Conservation (phyloP, 2,113 vertebrate species). For the Mustelus asterias region DNA sequence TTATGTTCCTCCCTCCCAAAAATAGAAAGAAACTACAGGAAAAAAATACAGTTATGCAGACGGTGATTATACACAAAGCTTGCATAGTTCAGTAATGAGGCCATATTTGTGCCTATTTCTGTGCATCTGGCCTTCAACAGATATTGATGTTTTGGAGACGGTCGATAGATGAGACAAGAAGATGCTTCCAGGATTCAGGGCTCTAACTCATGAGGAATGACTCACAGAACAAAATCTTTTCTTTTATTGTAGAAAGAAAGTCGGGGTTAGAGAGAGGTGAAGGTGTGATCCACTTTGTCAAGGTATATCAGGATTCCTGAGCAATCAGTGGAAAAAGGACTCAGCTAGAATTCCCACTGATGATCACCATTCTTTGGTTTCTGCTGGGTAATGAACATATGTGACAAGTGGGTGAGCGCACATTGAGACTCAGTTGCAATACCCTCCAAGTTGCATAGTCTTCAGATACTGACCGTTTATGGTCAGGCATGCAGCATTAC, state of each 20-base stretch:
- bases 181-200: neutral
- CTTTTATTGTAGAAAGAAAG: neutral
- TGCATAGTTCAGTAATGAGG: neutral
- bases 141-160: neutral
- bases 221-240: neutral
- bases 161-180: neutral
- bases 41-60: neutral
- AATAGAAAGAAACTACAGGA: neutral
- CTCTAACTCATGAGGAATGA: neutral
- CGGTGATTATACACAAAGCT: neutral
- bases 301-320: neutral
- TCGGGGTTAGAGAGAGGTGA: neutral
- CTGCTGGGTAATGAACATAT: neutral
- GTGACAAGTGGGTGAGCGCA: neutral
- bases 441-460: neutral
- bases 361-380: neutral
- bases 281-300: neutral
- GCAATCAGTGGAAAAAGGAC: neutral
- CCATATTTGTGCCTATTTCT: neutral
- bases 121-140: neutral
- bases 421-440: neutral
- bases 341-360: neutral
- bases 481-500: neutral
- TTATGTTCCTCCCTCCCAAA: neutral
- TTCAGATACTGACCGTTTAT: neutral